These are phyloP conservation scores for Stegodyphus dumicola DNA, from an alignment of 1,140 invertebrate species.

Conservation along the genomic window DNA sequence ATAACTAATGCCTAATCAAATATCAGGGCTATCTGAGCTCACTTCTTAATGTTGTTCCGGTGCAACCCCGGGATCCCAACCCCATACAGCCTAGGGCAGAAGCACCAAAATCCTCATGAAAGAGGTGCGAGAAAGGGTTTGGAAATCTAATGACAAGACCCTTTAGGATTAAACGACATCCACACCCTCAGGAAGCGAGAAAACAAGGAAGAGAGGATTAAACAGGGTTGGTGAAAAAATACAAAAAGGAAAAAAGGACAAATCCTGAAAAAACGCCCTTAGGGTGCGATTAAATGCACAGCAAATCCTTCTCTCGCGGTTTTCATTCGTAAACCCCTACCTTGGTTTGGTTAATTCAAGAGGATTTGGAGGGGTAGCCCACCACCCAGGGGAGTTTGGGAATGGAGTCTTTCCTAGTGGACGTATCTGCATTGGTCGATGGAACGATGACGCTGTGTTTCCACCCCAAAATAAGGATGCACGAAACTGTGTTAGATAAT, in stretches of 20 bases:
- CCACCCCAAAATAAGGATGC: no score
- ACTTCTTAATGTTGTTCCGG: no score
- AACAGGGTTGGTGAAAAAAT: not conserved
- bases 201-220: not conserved
- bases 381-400: not conserved
- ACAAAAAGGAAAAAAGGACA: not conserved
- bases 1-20: no score
- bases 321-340: not conserved
- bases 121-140: conserved; percentile 5
- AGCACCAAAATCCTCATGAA: no score
- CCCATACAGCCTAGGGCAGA: no score
- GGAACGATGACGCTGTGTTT: no score
- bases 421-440: no score
- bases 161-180: conserved; percentile 10
- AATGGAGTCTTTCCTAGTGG: no score
- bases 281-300: not conserved
- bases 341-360: not conserved
- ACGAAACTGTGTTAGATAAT: no score
- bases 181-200: not conserved
- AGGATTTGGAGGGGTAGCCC: not conserved
- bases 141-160: conserved; percentile 25
- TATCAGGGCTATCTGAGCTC: no score
- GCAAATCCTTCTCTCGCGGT: not conserved
- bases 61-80: no score
- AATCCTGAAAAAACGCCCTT: not conserved